Evolutionary conservation across 2,113 vertebrate species (phyloP).

Genomic region (Embiotoca jacksoni): DNA sequence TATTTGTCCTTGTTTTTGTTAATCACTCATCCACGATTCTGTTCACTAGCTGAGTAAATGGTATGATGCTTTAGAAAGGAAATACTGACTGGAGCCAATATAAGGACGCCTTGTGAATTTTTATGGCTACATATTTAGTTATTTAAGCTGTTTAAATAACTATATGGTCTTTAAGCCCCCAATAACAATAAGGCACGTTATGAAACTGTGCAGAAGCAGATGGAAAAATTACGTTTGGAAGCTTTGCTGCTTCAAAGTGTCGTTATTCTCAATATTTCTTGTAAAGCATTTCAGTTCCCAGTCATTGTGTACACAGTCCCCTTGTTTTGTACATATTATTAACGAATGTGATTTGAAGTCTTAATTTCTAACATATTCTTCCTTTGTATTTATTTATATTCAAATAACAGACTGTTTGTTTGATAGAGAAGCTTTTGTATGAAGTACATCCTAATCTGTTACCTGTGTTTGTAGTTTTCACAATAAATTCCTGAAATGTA

Average conservation of each 20-base stretch:
- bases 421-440: conserved; percentile 45
- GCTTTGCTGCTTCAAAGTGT: conserved; percentile 13
- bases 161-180: conserved; percentile 1
- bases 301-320: conserved; percentile 23
- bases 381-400: conserved; percentile 76
- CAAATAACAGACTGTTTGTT: conserved; percentile 41
- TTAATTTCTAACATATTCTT: conserved; percentile 58
- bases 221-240: conserved; percentile 14
- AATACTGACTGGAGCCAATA: conserved; percentile 28
- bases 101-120: conserved; percentile 6
- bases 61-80: conserved; percentile 28
- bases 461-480: conserved; percentile 57
- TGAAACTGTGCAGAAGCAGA: conserved; percentile 33
- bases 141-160: conserved; percentile 7
- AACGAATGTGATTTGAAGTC: conserved; percentile 52
- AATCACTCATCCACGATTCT: conserved; percentile 1
- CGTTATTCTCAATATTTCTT: conserved; percentile 17
- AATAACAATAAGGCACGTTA: conserved; percentile 37
- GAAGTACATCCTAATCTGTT: conserved; percentile 38
- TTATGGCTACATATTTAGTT: conserved; percentile 3
- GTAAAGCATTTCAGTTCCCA: conserved; percentile 59
- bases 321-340: conserved; percentile 54
- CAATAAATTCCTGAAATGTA: conserved; percentile 67
- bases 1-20: neutral
- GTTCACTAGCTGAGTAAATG: conserved; percentile 27